Base-by-base conservation (phyloP, 1,140 invertebrate species). In the Leptopilina boulardi region DNA sequence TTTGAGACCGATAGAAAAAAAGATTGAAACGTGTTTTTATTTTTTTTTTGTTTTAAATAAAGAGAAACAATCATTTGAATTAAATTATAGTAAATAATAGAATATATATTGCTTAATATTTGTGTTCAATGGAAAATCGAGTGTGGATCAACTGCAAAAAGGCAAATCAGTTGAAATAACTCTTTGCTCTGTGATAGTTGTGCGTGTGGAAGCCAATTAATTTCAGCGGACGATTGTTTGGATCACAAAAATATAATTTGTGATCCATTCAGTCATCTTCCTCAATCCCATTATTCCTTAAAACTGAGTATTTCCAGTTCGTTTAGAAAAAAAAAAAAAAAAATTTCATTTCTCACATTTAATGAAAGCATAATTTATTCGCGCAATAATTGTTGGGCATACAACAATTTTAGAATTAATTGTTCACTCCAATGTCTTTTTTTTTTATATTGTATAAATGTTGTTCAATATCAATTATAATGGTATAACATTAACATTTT, bases 101-200 rank as follows among this genome's bases (percentile, higher is more conserved):
- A 30, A n/a, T 30, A 26, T 66, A n/a, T 30, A 26, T 66, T 66
- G 59, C 59, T 66, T 66, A 30, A 66, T 66, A 56, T 66, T 66
- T 66, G 23, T 66, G 23, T 30, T 34, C 59, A 66, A 66, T 26
- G 21, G 23, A 5, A 66, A 66, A 66, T 66, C 59, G 59, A 66
- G 59, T 66, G 59, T 30, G 59, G 59, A 66, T 30, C 59, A 66
- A 66, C 59, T 66, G 47, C 11, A 15, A 66, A n/a, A 30, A 30
- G 56, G 23, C 81, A 80, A 74, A 78, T 82, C 79, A 84, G 84
- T 89, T 91, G 90, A 89, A 90, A 91, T 91, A 91, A 91, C 90
- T 90, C 89, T 87, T 89, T 89, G 89, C 86, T 89, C 89, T 87
- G 88, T 82, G 90, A 91, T 91, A 89, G 87, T 89, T 91, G 90